Conservation (phyloP, 2,888 invertebrate genomes). For the Hemithea aestivaria region DNA sequence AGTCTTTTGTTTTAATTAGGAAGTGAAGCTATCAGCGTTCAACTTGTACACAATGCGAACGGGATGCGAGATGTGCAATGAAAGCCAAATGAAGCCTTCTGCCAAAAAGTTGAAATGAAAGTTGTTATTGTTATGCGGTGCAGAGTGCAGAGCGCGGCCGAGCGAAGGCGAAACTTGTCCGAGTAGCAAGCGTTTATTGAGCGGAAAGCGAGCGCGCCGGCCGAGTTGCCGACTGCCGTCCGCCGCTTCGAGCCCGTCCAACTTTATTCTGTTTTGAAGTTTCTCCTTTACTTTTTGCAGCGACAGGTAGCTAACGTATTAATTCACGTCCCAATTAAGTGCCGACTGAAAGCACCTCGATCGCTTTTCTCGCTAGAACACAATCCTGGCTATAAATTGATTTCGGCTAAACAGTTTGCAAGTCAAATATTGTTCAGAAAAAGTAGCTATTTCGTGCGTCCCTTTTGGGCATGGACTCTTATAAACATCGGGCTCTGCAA, state of each 20-base stretch:
- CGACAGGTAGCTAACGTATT: conserved; percentile 30
- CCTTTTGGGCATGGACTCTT: conserved; percentile 47
- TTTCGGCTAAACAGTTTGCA: conserved; percentile 38
- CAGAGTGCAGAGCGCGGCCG: conserved; percentile 30
- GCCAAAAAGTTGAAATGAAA: conserved; percentile 47
- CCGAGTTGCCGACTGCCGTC: conserved; percentile 25
- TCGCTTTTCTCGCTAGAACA: conserved; percentile 7
- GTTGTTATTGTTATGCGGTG: conserved; percentile 39
- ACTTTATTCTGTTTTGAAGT: conserved; percentile 44
- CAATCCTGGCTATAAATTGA: conserved; percentile 28
- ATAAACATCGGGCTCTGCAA: conserved; percentile 50
- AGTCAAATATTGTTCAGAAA: conserved; percentile 45
- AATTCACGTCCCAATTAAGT: conserved; percentile 24
- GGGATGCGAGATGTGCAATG: conserved; percentile 24
- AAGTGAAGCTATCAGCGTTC: neutral
- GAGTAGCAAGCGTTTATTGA: conserved; percentile 47
- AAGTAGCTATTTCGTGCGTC: conserved; percentile 48
- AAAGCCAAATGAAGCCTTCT: conserved; percentile 34
- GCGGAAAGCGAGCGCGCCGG: conserved; percentile 42
- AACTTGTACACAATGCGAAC: conserved; percentile 4
- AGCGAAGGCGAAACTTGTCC: conserved; percentile 34
- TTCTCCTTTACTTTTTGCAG: conserved; percentile 34
- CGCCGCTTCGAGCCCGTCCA: conserved; percentile 29
- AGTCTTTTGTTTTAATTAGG: conserved; percentile 2
- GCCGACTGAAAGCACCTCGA: conserved; percentile 5